Evolutionary conservation across 2,888 invertebrate species (phyloP), one percentile per base, ranked within the genome.

Genomic region (Hedya salicella): DNA sequence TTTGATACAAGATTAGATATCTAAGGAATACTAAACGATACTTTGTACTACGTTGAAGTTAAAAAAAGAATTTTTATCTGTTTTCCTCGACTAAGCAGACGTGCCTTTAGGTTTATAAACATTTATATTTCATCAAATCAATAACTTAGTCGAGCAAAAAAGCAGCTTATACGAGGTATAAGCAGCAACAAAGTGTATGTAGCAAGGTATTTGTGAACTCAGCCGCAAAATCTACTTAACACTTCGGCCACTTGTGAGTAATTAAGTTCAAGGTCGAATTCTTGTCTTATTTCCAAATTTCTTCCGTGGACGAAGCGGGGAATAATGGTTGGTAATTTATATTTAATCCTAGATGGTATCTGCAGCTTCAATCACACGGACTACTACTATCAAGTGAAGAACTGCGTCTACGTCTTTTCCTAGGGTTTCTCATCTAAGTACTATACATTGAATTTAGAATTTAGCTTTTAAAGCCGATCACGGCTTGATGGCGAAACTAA

Each of bases 151-250:
- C 46, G 25, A 11, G 59, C 39, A 14, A 46, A 65, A 65, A 65
- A 65, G 52, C 65, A 52, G 14, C 65, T 65, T 65, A 60, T 46
- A 16, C 44, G 17, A 16, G 8, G 39, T 59, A 40, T 46, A 46
- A 44, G 65, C 44, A 65, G 52, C 59, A 65, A 65, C 25, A 39
- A 60, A 46, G 65, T 65, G 59, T 60, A 53, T 46, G 64, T 40
- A 46, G 17, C 36, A 46, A 17, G 44, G 65, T 46, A 59, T 65
- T 65, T 59, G 65, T 59, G 65, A 60, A 36, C 30, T 17, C 46
- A 60, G 19, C 52, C 59, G 65, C 52, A 48, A 40, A 65, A 65
- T 60, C 65, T 59, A 40, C 59, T 65, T 65, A 60, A 53, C 65
- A 65, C 65, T 53, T 65, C 46, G 52, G 25, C 25, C 25, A 3